phyloP scores from a whole-genome alignment of 2,797 vertebrate genomes.

The Thaleichthys pacificus region DNA sequence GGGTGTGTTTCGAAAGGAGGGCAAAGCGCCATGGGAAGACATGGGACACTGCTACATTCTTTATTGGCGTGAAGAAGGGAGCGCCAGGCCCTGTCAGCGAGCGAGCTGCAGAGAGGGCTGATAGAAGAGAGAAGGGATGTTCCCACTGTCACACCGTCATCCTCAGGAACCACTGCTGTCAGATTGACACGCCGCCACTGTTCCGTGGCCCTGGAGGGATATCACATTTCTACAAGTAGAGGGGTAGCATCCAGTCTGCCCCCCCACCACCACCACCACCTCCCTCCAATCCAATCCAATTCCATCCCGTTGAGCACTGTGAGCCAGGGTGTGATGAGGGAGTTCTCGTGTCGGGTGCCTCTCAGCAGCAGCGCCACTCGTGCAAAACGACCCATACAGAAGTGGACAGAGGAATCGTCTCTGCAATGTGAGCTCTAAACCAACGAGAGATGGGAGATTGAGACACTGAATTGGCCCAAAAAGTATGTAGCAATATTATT shows the following conservation, averaged over 20 bases:
- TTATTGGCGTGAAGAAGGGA: conserved; percentile 47
- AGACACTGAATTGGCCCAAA: not conserved
- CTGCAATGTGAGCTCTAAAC: too few species aligned
- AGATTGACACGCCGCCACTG: conserved; percentile 57
- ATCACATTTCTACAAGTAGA: conserved; percentile 55
- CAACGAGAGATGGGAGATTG: not conserved
- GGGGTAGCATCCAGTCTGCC: conserved; percentile 45
- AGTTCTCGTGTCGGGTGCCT: conserved; percentile 47
- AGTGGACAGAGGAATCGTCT: not conserved
- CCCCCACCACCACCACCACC: conserved; percentile 18
- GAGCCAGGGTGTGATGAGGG: conserved; percentile 37
- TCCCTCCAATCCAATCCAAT: conserved; percentile 56
- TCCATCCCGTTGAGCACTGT: conserved; percentile 46
- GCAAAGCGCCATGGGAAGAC: not conserved
- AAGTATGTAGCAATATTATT: too few species aligned
- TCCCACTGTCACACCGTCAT: conserved; percentile 64
- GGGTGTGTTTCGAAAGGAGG: conserved; percentile 27
- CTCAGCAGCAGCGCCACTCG: conserved; percentile 14
- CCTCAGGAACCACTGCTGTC: conserved; percentile 58
- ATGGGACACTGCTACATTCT: conserved; percentile 45
- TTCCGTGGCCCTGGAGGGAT: conserved; percentile 40
- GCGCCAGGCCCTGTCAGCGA: conserved; percentile 47
- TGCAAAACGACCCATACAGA: not conserved
- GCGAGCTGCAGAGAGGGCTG: conserved; percentile 41
- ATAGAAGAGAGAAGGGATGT: conserved; percentile 59